phyloP scores from a whole-genome alignment of 1,140 invertebrate genomes.

The Adelges cooleyi region DNA sequence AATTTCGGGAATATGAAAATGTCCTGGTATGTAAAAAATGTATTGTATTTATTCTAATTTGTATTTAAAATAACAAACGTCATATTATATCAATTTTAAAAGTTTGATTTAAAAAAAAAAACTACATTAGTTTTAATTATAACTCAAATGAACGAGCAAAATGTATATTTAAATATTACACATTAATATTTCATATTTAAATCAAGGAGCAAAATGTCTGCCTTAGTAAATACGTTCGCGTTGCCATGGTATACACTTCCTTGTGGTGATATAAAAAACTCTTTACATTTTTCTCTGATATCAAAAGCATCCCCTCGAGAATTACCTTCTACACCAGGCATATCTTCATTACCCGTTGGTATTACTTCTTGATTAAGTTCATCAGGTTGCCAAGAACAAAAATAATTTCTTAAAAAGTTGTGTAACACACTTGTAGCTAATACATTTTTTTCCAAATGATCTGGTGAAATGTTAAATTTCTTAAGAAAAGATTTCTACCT shows the following conservation, averaged over 20 bases:
- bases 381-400: background rate
- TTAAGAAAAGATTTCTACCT: constrained; percentile 18
- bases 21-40: too few species aligned
- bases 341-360: background rate
- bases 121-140: too few species aligned
- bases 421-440: background rate
- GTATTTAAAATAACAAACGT: too few species aligned
- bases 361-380: background rate
- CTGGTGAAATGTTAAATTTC: background rate
- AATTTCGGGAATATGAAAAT: too few species aligned
- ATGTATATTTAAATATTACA: too few species aligned
- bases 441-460: background rate
- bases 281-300: background rate
- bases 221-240: background rate
- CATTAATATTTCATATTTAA: too few species aligned
- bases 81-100: too few species aligned
- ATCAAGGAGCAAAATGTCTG: background rate
- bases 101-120: too few species aligned
- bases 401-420: background rate
- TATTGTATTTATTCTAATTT: too few species aligned
- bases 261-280: background rate
- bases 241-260: background rate
- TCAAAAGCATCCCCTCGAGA: background rate
- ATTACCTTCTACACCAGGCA: background rate
- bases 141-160: too few species aligned